Evolutionary conservation across 1,140 invertebrate genomes (phyloP).

Genomic region (Bradysia coprophila): DNA sequence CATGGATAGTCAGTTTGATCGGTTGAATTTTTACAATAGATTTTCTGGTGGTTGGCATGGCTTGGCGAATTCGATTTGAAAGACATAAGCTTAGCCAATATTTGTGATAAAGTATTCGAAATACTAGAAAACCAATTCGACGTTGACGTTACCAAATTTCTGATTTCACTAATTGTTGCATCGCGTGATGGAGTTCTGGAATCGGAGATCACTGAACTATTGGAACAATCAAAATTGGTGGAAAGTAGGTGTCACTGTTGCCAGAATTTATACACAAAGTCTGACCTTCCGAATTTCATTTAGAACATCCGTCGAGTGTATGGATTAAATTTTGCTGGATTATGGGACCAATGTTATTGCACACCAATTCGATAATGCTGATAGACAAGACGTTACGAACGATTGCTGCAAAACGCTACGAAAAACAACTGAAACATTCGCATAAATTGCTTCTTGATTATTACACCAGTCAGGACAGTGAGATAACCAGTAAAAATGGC

Average conservation of each 20-base stretch:
- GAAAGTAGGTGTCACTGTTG: slow-evolving; percentile 10
- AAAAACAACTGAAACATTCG: slow-evolving; percentile 17
- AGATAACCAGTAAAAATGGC: slow-evolving; percentile 9
- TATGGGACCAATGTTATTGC: slow-evolving; percentile 23
- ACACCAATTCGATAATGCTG: slow-evolving; percentile 19
- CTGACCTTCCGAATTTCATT: no score
- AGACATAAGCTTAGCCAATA: neutral
- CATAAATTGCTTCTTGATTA: slow-evolving; percentile 21
- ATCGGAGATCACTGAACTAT: slow-evolving; percentile 19
- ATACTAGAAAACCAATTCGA: slow-evolving; percentile 16
- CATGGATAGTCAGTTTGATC: neutral
- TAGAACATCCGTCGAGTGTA: no score
- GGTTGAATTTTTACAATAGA: neutral
- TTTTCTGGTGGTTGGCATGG: slow-evolving; percentile 22
- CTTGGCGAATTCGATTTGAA: slow-evolving; percentile 15
- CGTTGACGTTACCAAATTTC: slow-evolving; percentile 14
- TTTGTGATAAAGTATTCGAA: slow-evolving; percentile 9
- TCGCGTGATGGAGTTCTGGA: slow-evolving; percentile 19
- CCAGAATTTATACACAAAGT: neutral
- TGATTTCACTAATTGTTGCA: slow-evolving; percentile 16
- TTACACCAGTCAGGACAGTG: slow-evolving; percentile 15
- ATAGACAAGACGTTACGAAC: slow-evolving; percentile 17
- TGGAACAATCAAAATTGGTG: slow-evolving; percentile 13
- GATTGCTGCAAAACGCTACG: slow-evolving; percentile 15
- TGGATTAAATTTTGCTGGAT: slow-evolving; percentile 25